Evolutionary conservation across 2,113 vertebrate genomes (phyloP).

Genomic region (Colossoma macropomum): DNA sequence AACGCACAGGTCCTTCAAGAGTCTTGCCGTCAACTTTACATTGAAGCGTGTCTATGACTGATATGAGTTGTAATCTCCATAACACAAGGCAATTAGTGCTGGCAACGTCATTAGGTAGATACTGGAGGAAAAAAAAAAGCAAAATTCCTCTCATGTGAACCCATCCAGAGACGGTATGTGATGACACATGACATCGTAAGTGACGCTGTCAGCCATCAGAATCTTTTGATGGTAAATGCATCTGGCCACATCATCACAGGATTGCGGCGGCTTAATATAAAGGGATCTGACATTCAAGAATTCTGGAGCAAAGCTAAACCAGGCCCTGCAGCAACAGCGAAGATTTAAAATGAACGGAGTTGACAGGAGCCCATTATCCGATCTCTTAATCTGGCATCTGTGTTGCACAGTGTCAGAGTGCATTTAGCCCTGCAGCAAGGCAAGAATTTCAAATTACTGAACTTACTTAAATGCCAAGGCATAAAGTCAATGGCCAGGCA

Average conservation of each 20-base stretch:
- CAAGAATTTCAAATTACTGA: conserved; percentile 35
- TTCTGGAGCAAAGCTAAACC: conserved; percentile 39
- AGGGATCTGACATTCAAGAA: conserved; percentile 34
- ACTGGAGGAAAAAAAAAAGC: background rate
- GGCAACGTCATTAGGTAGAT: background rate
- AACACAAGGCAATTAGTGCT: background rate
- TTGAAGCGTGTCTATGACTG: background rate
- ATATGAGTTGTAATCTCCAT: background rate
- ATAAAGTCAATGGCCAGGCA: conserved; percentile 33
- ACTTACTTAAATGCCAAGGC: conserved; percentile 33
- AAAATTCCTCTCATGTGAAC: background rate
- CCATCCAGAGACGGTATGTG: background rate
- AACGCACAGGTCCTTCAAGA: no score
- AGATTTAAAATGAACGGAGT: conserved; percentile 40
- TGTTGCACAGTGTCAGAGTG: conserved; percentile 48
- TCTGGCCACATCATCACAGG: conserved; percentile 26
- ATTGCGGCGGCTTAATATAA: conserved; percentile 23
- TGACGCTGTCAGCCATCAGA: background rate
- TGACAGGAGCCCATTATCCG: conserved; percentile 56
- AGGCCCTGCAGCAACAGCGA: conserved; percentile 37
- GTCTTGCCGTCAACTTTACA: background rate
- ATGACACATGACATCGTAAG: background rate
- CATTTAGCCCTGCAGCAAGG: conserved; percentile 41
- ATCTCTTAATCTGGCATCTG: conserved; percentile 52
- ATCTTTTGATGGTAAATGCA: conserved; percentile 29